Base-by-base conservation (phyloP, 2,113 vertebrate species). In the Dipodomys stephensi region DNA sequence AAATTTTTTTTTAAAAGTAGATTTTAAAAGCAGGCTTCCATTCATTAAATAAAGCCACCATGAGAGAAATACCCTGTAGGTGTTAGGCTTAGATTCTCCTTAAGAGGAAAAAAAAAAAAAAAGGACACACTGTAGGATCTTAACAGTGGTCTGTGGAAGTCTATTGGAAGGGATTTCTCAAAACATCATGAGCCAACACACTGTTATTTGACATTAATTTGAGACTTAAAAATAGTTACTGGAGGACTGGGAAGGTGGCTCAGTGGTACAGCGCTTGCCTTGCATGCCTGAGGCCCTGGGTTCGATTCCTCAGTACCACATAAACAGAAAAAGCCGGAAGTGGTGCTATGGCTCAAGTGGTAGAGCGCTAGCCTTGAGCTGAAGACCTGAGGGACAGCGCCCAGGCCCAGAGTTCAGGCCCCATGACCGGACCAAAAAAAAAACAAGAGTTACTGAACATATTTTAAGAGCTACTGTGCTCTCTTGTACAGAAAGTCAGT, bases 161-260 rank as follows among this genome's bases (percentile, higher is more conserved):
- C 7, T 46, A 15, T 68, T 80, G 23, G 62, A 93, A 77, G 4
- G 27, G 22, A 71, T n/a, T 68, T 90, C 69, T 74, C 85, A 83
- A 77, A 65, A 22, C 11, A 82, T 23, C 18, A n/a, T 2, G 23
- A 90, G 60, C n/a, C 80, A 92, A 62, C 30, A 35, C 5, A 23
- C 71, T 88, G 16, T 76, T 81, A 32, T 44, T 68, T 87, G 46
- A 35, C 71, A 78, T 80, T 77, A 53, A 87, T 92, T 81, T 71
- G 92, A 87, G 12, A 87, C 30, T 87, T 91, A 87, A 94, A 91
- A 72, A 83, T 91, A 92, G 83, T 93, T 72, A 49, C 72, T 78
- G 32, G 39, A 39, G 39, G 39, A 5, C 39, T 39, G 39, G 39
- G 39, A 39, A 39, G 39, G 39, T 39, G 39, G 39, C 39, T 39